Percentiles rank a stretch among this genome's conserved stretches.
phyloP scores from a whole-genome alignment of 2,797 vertebrate species.

The Parauchenoglanis ngamensis region DNA sequence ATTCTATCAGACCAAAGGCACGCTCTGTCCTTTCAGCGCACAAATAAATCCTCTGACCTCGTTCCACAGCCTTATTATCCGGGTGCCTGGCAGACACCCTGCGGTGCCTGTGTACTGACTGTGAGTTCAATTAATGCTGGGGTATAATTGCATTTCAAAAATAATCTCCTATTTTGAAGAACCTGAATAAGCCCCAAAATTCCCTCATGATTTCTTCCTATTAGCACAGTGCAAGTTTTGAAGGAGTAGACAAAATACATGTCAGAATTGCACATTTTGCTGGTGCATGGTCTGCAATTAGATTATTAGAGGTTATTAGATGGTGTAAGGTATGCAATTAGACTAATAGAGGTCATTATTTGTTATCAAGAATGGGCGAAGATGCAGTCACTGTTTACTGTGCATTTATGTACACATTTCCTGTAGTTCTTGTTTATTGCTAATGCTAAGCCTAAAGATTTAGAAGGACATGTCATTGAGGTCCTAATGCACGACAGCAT shows the following conservation, averaged over 20 bases:
- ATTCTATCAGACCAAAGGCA: slow-evolving; percentile 53
- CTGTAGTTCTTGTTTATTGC: not conserved
- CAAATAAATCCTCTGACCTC: slow-evolving; percentile 59
- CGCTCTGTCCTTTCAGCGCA: slow-evolving; percentile 44
- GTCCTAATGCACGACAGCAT: not conserved
- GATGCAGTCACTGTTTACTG: not conserved
- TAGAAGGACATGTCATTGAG: not conserved
- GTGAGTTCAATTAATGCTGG: slow-evolving; percentile 55
- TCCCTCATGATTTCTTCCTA: slow-evolving; percentile 38
- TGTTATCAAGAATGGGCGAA: not conserved
- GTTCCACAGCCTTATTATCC: slow-evolving; percentile 54
- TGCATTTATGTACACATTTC: not conserved
- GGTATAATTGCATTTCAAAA: slow-evolving; percentile 54
- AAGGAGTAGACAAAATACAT: slow-evolving; percentile 26
- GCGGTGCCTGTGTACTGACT: slow-evolving; percentile 42
- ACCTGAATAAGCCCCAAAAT: slow-evolving; percentile 21
- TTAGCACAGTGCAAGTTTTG: slow-evolving; percentile 14
- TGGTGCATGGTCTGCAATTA: not conserved
- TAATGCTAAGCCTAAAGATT: not conserved
- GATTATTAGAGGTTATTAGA: not conserved
- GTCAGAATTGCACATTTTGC: not conserved
- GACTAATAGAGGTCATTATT: not conserved
- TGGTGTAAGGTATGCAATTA: not conserved
- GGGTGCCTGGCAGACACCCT: slow-evolving; percentile 46
- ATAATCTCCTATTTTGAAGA: slow-evolving; percentile 52